Evolutionary conservation across 2,797 vertebrate species (phyloP), one percentile per base, ranked within the genome.

Genomic region (Sandelia bainsii): DNA sequence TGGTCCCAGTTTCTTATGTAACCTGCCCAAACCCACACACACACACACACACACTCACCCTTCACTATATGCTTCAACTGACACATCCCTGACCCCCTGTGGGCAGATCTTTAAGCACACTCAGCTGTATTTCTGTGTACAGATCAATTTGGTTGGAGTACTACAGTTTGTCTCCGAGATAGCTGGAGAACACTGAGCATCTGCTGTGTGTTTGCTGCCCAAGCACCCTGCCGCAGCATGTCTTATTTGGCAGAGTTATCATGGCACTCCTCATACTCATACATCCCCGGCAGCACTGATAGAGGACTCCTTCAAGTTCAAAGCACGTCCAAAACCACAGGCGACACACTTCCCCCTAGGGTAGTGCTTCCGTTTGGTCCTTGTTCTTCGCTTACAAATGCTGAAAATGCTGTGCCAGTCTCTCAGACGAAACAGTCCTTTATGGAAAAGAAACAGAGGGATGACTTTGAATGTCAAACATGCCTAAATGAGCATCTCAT

Each of bases 261-360:
- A 16, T 32, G 64, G 52, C 57, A 48, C 70, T 75, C 72, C 61
- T 86, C 63, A 56, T 53, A 63, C 57, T 57, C 69, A n/a, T 57
- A 71, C 64, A 70, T 82, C 65, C 78, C 83, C 75, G 11, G 52
- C 81, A 82, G 81, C 80, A 62, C 81, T 67, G 87, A 88, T 85
- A 86, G 84, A 85, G 74, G 74, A 77, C 75, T 83, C 75, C 77
- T 86, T 90, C 73, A 84, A 80, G 83, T 86, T 91, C 80, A 91
- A 89, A 89, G 84, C 86, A 75, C 65, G 49, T 77, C 84, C 76
- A 69, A 79, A 88, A 87, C 83, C 83, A 81, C 81, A 76, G 74
- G 83, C 75, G 37, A 83, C 75, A 73, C 70, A 59, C 77, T 62
- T 53, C 66, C 75, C 81, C 70, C 61, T 2, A 52, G 78, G 83